phyloP scores from a whole-genome alignment of 2,113 vertebrate genomes.

The Orientallactaga bullata region DNA sequence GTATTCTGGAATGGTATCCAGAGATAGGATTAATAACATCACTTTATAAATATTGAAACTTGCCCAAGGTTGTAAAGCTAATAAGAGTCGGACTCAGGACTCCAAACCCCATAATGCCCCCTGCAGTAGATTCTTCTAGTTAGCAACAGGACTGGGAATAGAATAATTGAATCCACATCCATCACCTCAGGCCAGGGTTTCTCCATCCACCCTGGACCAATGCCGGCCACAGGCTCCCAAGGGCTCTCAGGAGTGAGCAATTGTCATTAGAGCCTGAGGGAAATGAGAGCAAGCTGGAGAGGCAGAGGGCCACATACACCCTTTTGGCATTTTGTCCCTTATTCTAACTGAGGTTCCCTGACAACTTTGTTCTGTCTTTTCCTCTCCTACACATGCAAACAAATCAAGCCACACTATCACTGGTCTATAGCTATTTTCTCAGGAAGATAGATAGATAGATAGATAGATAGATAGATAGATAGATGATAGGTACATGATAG shows the following conservation, averaged over 20 bases:
- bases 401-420: no score
- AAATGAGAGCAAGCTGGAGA: neutral
- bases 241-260: neutral
- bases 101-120: neutral
- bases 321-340: neutral
- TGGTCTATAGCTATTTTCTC: no score
- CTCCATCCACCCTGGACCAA: neutral
- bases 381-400: no score
- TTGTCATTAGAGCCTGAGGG: neutral
- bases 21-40: neutral
- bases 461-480: no score
- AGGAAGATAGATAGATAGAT: no score
- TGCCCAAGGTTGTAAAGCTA: neutral
- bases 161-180: neutral
- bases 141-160: neutral
- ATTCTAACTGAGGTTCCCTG: neutral
- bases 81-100: neutral
- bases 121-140: neutral
- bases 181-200: neutral
- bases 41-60: neutral
- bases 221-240: neutral
- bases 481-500: no score
- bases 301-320: rapidly evolving
- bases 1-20: neutral
- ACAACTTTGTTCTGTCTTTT: no score